phyloP scores from a whole-genome alignment of 2,797 vertebrate genomes.

The Eremophila alpestris region DNA sequence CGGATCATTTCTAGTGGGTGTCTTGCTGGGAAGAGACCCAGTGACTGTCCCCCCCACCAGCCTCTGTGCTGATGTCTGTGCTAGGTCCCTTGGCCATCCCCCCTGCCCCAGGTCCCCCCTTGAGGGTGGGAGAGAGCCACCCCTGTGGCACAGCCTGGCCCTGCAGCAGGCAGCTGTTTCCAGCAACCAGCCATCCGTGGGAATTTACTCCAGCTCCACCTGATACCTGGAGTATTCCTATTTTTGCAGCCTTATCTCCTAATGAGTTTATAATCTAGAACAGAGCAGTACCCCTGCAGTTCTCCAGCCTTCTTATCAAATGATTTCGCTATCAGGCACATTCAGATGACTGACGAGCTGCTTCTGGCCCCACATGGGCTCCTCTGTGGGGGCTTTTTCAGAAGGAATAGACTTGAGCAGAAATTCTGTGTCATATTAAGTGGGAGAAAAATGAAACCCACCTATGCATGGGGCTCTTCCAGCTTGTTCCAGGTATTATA shows the following conservation, averaged over 20 bases:
- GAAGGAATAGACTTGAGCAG: neutral
- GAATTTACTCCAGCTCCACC: conserved; percentile 24
- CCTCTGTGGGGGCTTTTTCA: neutral
- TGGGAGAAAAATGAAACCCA: rapidly evolving
- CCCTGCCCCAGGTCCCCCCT: neutral
- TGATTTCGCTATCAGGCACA: neutral
- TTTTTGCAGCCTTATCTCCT: conserved; percentile 40
- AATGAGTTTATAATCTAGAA: conserved; percentile 42
- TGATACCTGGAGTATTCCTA: conserved; percentile 22
- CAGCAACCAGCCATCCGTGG: neutral
- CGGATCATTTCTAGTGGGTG: neutral
- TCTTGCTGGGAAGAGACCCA: conserved; percentile 20
- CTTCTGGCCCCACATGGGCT: neutral
- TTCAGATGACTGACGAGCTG: neutral
- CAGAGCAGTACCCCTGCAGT: neutral
- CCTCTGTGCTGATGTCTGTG: neutral
- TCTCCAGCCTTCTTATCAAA: neutral
- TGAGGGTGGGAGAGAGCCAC: neutral
- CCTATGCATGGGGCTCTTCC: neutral
- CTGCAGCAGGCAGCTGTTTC: neutral
- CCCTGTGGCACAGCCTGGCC: neutral
- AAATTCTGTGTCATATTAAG: neutral
- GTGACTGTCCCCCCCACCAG: neutral
- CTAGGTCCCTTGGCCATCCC: neutral
- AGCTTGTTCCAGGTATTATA: neutral